phyloP scores from a whole-genome alignment of 2,888 invertebrate species.

The Ennomos fuscantarius region DNA sequence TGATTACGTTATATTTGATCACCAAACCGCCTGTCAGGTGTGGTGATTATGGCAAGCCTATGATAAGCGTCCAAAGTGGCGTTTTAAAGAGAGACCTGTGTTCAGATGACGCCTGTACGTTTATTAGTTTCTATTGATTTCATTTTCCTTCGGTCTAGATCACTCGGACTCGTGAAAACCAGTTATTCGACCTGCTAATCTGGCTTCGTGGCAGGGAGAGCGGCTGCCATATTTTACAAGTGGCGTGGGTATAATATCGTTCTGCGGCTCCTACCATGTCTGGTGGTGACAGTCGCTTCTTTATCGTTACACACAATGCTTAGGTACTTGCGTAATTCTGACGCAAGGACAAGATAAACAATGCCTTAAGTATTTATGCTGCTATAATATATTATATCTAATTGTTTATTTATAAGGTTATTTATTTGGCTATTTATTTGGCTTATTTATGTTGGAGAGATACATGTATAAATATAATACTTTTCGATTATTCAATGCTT shows the following conservation, averaged over 20 bases:
- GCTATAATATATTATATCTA: not conserved
- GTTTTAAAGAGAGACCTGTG: no score
- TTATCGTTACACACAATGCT: slow-evolving; percentile 31
- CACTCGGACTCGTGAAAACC: slow-evolving; percentile 52
- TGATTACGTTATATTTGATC: slow-evolving; percentile 26
- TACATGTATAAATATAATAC: no score
- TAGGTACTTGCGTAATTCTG: slow-evolving; percentile 37
- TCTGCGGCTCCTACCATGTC: slow-evolving; percentile 25
- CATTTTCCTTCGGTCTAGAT: slow-evolving; percentile 51
- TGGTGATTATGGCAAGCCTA: no score
- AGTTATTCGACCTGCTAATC: slow-evolving; percentile 44
- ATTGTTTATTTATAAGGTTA: slow-evolving; percentile 4
- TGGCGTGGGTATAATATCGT: slow-evolving; percentile 23
- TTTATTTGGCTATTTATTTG: not conserved
- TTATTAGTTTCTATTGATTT: slow-evolving; percentile 46
- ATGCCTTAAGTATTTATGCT: not conserved
- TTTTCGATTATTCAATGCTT: no score
- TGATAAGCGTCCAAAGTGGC: no score
- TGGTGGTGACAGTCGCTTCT: slow-evolving; percentile 31
- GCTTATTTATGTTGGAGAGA: no score
- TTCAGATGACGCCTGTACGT: no score
- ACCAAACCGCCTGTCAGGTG: no score
- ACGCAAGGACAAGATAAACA: slow-evolving; percentile 21
- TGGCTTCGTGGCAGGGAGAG: slow-evolving; percentile 33
- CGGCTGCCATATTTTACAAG: slow-evolving; percentile 29